Evolutionary conservation across 2,888 invertebrate species (phyloP).

Genomic region (Drosophila cognata): DNA sequence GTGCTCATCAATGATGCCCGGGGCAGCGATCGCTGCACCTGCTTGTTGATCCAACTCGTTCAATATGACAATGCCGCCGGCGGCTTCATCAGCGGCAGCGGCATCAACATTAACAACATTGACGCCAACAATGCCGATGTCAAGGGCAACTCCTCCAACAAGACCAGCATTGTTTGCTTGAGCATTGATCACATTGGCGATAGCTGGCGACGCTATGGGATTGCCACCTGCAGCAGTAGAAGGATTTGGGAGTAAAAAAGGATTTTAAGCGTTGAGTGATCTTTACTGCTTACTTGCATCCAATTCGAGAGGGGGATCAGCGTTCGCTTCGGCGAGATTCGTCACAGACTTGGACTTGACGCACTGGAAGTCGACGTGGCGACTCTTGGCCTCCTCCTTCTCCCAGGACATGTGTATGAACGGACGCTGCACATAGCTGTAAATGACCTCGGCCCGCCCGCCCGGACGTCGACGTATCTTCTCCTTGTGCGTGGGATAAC

Average conservation of each 20-base stretch:
- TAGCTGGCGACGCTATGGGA: constrained; percentile 82
- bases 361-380: constrained; percentile 99
- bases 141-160: constrained; percentile 44
- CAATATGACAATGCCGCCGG: constrained; percentile 75
- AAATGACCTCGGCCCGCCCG: constrained; percentile 96
- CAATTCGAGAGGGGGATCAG: constrained; percentile 90
- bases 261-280: neutral
- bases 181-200: constrained; percentile 64
- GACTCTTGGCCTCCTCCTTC: constrained; percentile 99
- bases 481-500: constrained; percentile 99
- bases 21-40: constrained; percentile 61
- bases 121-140: constrained; percentile 57
- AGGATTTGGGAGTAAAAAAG: neutral
- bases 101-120: constrained; percentile 58
- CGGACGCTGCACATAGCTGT: constrained; percentile 99
- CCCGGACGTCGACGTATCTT: constrained; percentile 98
- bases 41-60: constrained; percentile 78
- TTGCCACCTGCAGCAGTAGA: constrained; percentile 80
- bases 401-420: constrained; percentile 98
- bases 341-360: constrained; percentile 99
- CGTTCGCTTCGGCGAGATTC: constrained; percentile 97
- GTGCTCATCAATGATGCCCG: constrained; percentile 66
- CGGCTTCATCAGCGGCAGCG: constrained; percentile 77
- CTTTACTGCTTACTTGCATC: constrained; percentile 80
- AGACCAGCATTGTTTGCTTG: constrained; percentile 66